Evolutionary conservation across 2,888 invertebrate genomes (phyloP).

Genomic region (Cerceris rybyensis): DNA sequence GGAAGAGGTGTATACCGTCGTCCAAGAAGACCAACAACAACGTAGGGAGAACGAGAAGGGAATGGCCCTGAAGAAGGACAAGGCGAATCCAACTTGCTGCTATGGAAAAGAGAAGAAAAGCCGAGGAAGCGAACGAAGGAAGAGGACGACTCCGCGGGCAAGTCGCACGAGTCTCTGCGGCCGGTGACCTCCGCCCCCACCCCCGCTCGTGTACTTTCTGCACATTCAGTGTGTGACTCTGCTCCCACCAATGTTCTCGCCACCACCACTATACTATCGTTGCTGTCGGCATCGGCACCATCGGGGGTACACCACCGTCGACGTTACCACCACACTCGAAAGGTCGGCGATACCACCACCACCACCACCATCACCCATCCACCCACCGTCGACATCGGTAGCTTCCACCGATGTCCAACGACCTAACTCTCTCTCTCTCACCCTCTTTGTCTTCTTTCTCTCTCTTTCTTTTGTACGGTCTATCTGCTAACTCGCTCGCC

Average conservation of each 20-base stretch:
- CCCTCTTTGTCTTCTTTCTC: conserved; percentile 19
- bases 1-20: conserved; percentile 27
- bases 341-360: not conserved
- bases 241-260: conserved; percentile 15
- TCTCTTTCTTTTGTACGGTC: conserved; percentile 20
- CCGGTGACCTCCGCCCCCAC: conserved; percentile 76
- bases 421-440: not conserved
- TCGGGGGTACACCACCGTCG: not conserved
- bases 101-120: conserved; percentile 1
- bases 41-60: conserved; percentile 14
- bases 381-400: conserved; percentile 6
- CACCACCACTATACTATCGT: conserved; percentile 3
- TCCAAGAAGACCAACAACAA: conserved; percentile 26
- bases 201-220: conserved; percentile 38
- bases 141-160: conserved; percentile 61
- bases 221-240: conserved; percentile 32
- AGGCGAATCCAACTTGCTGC: conserved; percentile 48
- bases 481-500: conserved; percentile 6
- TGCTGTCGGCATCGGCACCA: not conserved
- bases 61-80: conserved; percentile 3
- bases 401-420: conserved; percentile 19
- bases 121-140: conserved; percentile 34
- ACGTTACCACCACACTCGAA: not conserved
- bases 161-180: conserved; percentile 75
- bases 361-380: no score